Conservation (phyloP, 2,797 vertebrate genomes). For the Hippocampus kuda region DNA sequence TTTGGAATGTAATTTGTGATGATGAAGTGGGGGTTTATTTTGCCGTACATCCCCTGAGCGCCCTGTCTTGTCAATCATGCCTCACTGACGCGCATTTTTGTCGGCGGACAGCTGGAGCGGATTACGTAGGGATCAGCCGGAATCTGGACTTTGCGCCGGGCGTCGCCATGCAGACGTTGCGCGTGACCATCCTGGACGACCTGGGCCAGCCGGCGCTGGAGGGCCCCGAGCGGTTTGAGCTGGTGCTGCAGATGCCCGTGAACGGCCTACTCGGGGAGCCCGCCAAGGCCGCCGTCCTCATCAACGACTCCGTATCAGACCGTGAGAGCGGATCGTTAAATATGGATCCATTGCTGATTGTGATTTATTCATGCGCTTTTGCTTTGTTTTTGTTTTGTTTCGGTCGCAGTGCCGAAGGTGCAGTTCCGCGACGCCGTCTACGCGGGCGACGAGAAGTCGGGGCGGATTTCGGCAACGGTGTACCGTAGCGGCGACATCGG, state of each 20-base stretch:
- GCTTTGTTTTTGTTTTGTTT: neutral
- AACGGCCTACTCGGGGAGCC: conserved; percentile 83
- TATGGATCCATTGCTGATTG: neutral
- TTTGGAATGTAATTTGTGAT: no score
- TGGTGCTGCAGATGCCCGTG: conserved; percentile 85
- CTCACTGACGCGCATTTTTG: conserved; percentile 31
- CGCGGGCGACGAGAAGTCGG: conserved; percentile 71
- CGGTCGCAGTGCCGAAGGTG: conserved; percentile 79
- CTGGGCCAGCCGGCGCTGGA: conserved; percentile 84
- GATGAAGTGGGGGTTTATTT: no score
- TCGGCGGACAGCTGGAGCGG: conserved; percentile 72
- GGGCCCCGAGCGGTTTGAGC: conserved; percentile 82
- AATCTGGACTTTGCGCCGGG: conserved; percentile 87
- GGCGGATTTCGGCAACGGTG: conserved; percentile 69
- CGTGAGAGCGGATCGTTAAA: conserved; percentile 64
- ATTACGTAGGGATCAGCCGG: conserved; percentile 90
- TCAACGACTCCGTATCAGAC: conserved; percentile 86
- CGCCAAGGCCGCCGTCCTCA: conserved; percentile 73
- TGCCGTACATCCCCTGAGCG: neutral
- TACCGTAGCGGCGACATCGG: conserved; percentile 79
- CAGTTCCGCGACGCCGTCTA: conserved; percentile 80
- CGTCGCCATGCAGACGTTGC: conserved; percentile 80
- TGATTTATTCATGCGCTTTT: neutral
- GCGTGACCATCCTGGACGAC: conserved; percentile 83
- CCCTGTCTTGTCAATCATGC: conserved; percentile 18